A percentile compares a stretch with the other conserved stretches of the same genome.
phyloP scores from a whole-genome alignment of 2,888 invertebrate genomes.

The Nomada fucata region DNA sequence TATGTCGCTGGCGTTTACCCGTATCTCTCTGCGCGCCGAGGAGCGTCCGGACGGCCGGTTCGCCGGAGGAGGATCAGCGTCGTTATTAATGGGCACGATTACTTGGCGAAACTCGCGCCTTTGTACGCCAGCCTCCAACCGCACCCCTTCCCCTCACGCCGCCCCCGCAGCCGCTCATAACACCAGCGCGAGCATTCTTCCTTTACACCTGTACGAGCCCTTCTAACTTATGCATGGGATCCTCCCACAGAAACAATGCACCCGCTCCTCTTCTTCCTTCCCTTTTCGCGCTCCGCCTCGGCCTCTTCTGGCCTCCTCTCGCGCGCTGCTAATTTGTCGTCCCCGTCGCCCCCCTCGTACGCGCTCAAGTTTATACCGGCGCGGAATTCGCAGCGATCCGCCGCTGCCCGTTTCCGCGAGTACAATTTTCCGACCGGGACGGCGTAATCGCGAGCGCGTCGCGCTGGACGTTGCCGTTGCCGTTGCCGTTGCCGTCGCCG shows the following conservation, averaged over 20 bases:
- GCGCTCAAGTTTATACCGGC: background rate
- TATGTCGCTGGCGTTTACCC: no score
- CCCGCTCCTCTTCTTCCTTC: slow-evolving; percentile 53
- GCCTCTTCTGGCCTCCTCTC: slow-evolving; percentile 8
- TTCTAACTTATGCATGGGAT: slow-evolving; percentile 82
- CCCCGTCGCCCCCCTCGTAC: no score
- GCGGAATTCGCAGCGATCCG: background rate
- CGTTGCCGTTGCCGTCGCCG: background rate
- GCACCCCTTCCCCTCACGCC: slow-evolving; percentile 43
- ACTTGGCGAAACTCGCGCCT: slow-evolving; percentile 82
- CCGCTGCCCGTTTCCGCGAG: background rate
- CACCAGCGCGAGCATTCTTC: slow-evolving; percentile 76
- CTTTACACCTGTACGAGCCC: slow-evolving; percentile 81
- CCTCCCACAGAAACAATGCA: slow-evolving; percentile 83
- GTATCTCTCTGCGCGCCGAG: no score
- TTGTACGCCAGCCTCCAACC: slow-evolving; percentile 71
- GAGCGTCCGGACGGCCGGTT: no score
- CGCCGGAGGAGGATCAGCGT: slow-evolving; percentile 69
- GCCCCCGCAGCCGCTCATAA: slow-evolving; percentile 67
- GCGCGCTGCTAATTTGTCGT: background rate
- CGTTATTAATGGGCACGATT: slow-evolving; percentile 82
- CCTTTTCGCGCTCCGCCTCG: background rate
- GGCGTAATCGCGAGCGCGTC: background rate
- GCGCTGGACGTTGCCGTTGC: background rate
- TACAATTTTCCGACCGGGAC: no score